phyloP scores from a whole-genome alignment of 2,888 invertebrate species.

The Hyles lineata region DNA sequence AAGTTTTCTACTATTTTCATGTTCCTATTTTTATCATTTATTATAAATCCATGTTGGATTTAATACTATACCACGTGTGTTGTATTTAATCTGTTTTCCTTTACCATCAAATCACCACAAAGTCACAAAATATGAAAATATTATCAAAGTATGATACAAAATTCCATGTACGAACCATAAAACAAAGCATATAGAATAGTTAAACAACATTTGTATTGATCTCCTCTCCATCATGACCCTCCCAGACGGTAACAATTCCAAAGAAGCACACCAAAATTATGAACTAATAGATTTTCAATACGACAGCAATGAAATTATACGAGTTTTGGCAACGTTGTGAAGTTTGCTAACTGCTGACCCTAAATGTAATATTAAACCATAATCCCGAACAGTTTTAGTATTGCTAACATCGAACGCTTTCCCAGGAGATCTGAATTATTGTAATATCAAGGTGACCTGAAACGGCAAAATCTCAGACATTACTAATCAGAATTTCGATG shows the following conservation, averaged over 20 bases:
- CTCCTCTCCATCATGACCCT: no score
- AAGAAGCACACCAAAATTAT: slow-evolving; percentile 4
- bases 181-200: no score
- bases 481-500: background rate
- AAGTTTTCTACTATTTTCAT: no score
- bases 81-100: no score
- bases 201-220: no score
- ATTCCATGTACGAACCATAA: no score
- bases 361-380: slow-evolving; percentile 16
- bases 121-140: no score
- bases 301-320: slow-evolving; percentile 20
- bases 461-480: background rate
- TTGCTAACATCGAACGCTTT: background rate
- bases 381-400: background rate
- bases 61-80: no score
- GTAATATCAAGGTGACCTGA: background rate
- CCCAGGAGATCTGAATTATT: background rate
- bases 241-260: background rate
- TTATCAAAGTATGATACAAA: no score
- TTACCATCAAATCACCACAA: no score
- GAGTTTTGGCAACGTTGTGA: slow-evolving; percentile 19
- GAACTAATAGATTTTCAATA: slow-evolving; percentile 22
- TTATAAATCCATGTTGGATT: no score
- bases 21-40: no score
- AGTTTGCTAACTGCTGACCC: slow-evolving; percentile 13